phyloP scores from a whole-genome alignment of 1,140 invertebrate species.

The Orius insidiosus region DNA sequence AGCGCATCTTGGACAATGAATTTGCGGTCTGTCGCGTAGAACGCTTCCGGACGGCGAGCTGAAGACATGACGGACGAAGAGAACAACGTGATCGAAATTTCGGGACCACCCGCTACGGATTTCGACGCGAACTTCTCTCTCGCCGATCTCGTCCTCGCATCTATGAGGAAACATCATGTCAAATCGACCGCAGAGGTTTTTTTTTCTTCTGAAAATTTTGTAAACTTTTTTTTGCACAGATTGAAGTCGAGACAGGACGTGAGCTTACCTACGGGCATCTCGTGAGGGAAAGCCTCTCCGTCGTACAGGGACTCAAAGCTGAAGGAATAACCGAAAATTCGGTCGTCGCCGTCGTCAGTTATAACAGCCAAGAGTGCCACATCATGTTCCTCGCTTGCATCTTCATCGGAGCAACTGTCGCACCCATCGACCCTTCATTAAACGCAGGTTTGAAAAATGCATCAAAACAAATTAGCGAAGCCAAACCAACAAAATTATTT shows the following conservation, averaged over 20 bases:
- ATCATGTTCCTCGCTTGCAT: constrained; percentile 13
- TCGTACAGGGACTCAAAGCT: constrained; percentile 12
- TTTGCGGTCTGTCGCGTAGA: no score
- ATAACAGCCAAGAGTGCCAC: constrained; percentile 15
- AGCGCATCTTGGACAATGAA: no score
- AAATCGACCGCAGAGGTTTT: constrained; percentile 8
- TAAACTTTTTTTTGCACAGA: constrained; percentile 1
- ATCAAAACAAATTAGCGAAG: background rate
- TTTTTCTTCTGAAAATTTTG: no score
- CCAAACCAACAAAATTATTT: background rate
- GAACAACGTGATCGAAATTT: constrained; percentile 6
- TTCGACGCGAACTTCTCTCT: background rate
- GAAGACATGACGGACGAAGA: constrained; percentile 2
- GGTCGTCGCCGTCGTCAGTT: constrained; percentile 9
- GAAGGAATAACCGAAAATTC: constrained; percentile 5
- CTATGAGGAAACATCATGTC: constrained; percentile 6
- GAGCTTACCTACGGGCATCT: constrained; percentile 15
- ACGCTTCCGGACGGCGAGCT: no score
- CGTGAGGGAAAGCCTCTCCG: constrained; percentile 11
- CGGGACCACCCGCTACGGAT: background rate
- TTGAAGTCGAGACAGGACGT: constrained; percentile 15
- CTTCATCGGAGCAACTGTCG: constrained; percentile 11
- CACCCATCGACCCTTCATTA: constrained; percentile 13
- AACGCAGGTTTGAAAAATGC: constrained; percentile 4
- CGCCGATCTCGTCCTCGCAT: constrained; percentile 6